Percentiles rank a stretch among this genome's conserved stretches.
Conservation (phyloP, 2,888 invertebrate genomes). For the Latrodectus hesperus region DNA sequence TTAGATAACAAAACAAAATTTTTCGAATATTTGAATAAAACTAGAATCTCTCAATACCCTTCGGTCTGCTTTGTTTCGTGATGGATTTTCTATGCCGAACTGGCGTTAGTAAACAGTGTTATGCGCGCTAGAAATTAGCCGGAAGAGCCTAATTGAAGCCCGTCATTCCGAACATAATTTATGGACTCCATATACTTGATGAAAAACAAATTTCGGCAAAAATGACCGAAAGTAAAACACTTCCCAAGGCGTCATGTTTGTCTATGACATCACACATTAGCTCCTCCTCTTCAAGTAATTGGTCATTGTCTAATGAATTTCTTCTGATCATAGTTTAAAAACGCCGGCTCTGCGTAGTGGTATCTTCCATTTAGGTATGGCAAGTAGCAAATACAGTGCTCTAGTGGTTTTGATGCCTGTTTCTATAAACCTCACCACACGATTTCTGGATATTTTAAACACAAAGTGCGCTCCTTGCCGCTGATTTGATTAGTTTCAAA, state of each 20-base stretch:
- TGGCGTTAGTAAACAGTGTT: no score
- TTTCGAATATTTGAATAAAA: no score
- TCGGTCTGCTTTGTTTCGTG: no score
- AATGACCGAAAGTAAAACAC: not conserved
- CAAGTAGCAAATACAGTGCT: not conserved
- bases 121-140: no score
- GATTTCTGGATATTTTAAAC: not conserved
- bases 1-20: no score
- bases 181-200: not conserved
- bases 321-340: constrained; percentile 22
- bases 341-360: not conserved
- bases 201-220: not conserved
- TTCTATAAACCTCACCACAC: not conserved
- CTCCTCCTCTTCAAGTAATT: constrained; percentile 32
- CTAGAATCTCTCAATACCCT: no score
- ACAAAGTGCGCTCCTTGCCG: not conserved
- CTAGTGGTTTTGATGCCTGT: not conserved
- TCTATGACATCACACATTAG: constrained; percentile 13
- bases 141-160: not conserved
- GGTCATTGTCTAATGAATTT: constrained; percentile 28
- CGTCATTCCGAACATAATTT: not conserved
- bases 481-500: not conserved
- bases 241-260: constrained; percentile 3
- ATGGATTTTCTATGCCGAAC: no score
- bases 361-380: not conserved